Conservation (phyloP, 92 coral and sea anemone genomes). For the Umimayanthus kanabou region DNA sequence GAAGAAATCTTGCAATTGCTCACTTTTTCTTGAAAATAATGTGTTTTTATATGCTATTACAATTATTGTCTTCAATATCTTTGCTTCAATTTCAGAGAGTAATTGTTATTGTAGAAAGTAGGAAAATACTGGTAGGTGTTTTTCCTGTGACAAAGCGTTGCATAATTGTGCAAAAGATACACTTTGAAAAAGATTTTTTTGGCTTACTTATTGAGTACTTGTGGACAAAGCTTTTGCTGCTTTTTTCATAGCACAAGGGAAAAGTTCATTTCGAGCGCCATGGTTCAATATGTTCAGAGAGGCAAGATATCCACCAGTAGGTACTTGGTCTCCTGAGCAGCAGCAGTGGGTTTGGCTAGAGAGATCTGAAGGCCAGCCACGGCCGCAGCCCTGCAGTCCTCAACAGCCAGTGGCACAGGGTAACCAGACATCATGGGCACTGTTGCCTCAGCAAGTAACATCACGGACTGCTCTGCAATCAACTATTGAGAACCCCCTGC, state of each 20-base stretch:
- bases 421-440: background rate
- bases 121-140: too few relatives aligned
- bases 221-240: background rate
- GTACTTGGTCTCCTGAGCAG: background rate
- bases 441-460: background rate
- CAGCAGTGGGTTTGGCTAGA: slow-evolving; percentile 25
- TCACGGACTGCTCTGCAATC: slow-evolving; percentile 14
- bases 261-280: background rate
- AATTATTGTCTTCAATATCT: too few relatives aligned
- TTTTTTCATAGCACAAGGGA: background rate
- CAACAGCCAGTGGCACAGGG: background rate
- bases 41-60: too few relatives aligned
- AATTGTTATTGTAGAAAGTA: too few relatives aligned
- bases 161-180: background rate
- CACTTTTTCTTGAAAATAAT: too few relatives aligned
- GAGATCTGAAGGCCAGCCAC: slow-evolving; percentile 28
- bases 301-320: slow-evolving; percentile 2
- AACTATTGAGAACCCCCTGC: slow-evolving; percentile 27
- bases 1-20: too few relatives aligned
- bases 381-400: background rate
- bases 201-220: too few relatives aligned
- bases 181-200: too few relatives aligned
- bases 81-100: too few relatives aligned
- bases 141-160: too few relatives aligned
- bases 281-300: background rate